These are phyloP conservation scores for Sylvicapra grimmia DNA, from an alignment of 2,113 vertebrate species.

Conservation along the genomic window DNA sequence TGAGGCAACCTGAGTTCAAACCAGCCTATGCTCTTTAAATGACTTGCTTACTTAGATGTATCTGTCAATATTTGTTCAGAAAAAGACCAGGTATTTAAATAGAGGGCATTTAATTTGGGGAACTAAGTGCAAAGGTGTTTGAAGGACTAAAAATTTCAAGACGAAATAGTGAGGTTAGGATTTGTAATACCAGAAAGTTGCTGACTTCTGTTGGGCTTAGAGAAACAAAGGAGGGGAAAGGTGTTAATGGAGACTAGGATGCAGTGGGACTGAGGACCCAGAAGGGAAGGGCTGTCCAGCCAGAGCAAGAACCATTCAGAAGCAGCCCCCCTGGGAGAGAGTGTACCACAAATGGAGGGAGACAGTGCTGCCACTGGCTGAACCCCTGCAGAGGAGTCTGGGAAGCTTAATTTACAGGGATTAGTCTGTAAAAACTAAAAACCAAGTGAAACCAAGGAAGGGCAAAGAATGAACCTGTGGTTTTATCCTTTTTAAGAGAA, in stretches of 20 bases:
- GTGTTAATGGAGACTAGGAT: background rate
- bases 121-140: background rate
- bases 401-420: background rate
- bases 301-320: background rate
- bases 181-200: background rate
- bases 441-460: background rate
- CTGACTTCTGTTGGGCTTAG: background rate
- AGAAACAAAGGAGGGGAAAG: background rate
- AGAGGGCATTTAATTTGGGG: background rate
- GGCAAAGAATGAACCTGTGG: background rate
- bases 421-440: too few relatives aligned
- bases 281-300: background rate
- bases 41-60: background rate
- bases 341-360: rapidly evolving
- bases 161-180: background rate
- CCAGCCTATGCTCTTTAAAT: background rate
- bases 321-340: background rate
- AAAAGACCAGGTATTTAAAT: background rate
- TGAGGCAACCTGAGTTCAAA: background rate
- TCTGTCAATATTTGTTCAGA: background rate
- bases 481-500: background rate
- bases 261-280: rapidly evolving
- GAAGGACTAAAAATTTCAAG: background rate
- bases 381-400: background rate
- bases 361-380: background rate